phyloP scores from a whole-genome alignment of 2,797 vertebrate genomes.

The Argya squamiceps region DNA sequence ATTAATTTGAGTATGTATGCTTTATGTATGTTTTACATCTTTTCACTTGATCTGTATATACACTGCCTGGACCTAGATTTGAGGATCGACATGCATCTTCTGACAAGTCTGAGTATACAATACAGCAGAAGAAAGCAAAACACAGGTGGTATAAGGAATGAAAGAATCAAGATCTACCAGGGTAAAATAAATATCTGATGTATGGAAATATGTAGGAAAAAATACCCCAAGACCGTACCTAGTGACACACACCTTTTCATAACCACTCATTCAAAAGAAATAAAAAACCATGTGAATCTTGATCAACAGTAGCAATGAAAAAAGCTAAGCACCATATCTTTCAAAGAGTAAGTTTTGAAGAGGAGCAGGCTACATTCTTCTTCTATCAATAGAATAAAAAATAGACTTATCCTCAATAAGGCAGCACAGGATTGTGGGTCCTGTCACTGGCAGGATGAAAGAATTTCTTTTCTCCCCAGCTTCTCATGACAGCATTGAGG shows the following conservation, averaged over 20 bases:
- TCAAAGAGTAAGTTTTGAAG: neutral
- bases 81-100: neutral
- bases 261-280: neutral
- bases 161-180: neutral
- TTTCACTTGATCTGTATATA: neutral
- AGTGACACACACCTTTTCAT: neutral
- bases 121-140: neutral
- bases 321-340: neutral
- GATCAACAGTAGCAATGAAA: neutral
- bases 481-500: neutral
- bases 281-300: neutral
- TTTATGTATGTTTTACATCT: neutral
- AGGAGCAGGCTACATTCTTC: neutral
- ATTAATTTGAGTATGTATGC: neutral
- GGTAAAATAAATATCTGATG: neutral
- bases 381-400: neutral
- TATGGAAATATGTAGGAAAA: neutral
- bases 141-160: neutral
- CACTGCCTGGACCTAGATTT: neutral
- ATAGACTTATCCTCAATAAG: neutral
- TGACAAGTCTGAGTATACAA: neutral
- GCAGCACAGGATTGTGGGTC: neutral
- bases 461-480: neutral
- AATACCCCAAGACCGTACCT: fast-evolving
- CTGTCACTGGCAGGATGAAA: neutral